Percentiles rank a stretch among this genome's conserved stretches.
phyloP scores from a whole-genome alignment of 2,888 invertebrate genomes.

The Sinodicranocentrus sp. region DNA sequence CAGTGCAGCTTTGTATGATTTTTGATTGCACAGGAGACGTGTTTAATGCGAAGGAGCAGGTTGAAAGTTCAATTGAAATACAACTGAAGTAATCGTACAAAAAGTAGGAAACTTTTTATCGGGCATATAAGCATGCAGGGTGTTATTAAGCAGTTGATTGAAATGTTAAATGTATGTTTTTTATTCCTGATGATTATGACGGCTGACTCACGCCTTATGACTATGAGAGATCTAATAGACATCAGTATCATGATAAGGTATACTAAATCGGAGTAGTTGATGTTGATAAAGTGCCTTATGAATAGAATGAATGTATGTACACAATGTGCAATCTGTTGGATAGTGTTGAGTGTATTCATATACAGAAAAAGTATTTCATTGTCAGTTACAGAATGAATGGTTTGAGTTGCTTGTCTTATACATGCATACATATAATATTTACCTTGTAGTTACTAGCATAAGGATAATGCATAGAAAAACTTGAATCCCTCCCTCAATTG shows the following conservation, averaged over 20 bases:
- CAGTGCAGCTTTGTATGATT: background rate
- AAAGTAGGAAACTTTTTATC: background rate
- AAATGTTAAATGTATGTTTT: conserved; percentile 5
- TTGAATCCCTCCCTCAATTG: conserved; percentile 6
- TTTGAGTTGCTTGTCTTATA: background rate
- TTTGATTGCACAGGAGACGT: conserved; percentile 12
- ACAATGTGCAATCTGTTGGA: background rate
- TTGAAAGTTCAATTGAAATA: background rate
- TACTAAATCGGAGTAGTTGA: background rate
- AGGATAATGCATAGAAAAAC: background rate
- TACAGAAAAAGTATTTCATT: background rate
- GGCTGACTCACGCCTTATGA: background rate
- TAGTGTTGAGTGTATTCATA: background rate
- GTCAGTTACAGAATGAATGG: background rate
- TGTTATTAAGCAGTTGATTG: background rate
- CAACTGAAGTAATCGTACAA: background rate
- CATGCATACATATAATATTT: background rate
- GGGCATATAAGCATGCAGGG: background rate
- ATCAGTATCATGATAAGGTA: background rate
- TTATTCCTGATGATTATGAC: conserved; percentile 7
- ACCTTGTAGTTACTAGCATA: background rate
- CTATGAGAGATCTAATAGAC: background rate
- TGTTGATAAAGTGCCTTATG: background rate
- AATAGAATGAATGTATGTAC: background rate
- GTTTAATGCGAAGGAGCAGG: background rate